Conservation (phyloP, 2,888 invertebrate genomes). For the Eilema depressum region DNA sequence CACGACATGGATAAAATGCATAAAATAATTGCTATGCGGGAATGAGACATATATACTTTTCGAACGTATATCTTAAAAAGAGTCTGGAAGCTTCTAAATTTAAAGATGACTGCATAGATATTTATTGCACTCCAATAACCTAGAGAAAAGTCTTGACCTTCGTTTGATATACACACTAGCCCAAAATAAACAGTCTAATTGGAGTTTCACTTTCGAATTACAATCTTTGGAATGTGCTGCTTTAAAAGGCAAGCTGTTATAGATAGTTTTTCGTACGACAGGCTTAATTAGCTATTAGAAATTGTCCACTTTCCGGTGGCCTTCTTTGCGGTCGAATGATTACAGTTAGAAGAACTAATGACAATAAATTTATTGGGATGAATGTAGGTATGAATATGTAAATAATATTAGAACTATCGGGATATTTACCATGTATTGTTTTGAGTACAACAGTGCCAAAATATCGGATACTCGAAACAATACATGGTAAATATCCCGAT, state of each 20-base stretch:
- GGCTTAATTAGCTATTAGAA: slow-evolving; percentile 1
- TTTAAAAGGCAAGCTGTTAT: neutral
- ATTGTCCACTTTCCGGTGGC: slow-evolving; percentile 5
- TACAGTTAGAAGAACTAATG: too few relatives aligned
- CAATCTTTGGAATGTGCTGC: neutral
- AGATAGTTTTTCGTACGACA: slow-evolving; percentile 1
- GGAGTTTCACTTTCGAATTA: neutral
- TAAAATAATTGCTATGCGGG: neutral
- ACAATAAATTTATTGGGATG: too few relatives aligned
- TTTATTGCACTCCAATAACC: slow-evolving; percentile 5
- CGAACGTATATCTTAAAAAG: neutral
- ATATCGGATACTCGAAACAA: too few relatives aligned
- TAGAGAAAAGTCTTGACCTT: slow-evolving; percentile 4
- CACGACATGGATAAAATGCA: neutral
- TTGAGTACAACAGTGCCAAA: too few relatives aligned
- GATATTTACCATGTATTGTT: too few relatives aligned
- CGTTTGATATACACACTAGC: neutral
- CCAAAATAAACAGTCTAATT: neutral
- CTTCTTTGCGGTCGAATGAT: too few relatives aligned
- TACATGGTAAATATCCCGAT: too few relatives aligned
- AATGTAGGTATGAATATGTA: too few relatives aligned
- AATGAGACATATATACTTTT: too few relatives aligned
- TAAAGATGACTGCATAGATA: neutral
- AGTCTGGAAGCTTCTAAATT: slow-evolving; percentile 9
- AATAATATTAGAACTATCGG: too few relatives aligned